Percentiles rank a stretch among this genome's conserved stretches.
Conservation (phyloP, 1,140 invertebrate species). For the Manduca sexta region DNA sequence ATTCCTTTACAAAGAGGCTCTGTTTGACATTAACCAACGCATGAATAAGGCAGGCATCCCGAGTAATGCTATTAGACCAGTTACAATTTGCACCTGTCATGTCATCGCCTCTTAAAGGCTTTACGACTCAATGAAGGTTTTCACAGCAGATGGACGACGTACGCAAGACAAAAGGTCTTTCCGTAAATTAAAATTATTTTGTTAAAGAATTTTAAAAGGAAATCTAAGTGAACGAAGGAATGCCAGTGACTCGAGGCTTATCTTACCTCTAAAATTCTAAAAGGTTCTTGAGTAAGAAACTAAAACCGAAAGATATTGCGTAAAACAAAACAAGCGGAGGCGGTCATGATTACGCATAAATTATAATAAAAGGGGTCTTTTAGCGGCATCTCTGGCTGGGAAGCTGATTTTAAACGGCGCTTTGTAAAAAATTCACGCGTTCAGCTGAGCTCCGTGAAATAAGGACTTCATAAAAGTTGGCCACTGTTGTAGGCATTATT, state of each 20-base stretch:
- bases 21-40: too few species aligned
- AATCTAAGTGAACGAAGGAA: too few species aligned
- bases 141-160: not conserved
- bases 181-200: too few species aligned
- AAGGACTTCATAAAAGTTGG: not conserved
- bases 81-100: slow-evolving; percentile 6
- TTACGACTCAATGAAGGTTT: not conserved
- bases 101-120: not conserved
- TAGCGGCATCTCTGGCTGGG: not conserved
- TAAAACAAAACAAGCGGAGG: slow-evolving; percentile 7
- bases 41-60: slow-evolving; percentile 11
- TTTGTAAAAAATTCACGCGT: not conserved
- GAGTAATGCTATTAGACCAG: slow-evolving; percentile 7
- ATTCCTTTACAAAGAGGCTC: too few species aligned
- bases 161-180: too few species aligned
- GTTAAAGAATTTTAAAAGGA: too few species aligned
- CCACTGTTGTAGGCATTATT: not conserved
- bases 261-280: not conserved
- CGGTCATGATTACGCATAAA: slow-evolving; percentile 19
- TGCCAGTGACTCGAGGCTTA: not conserved
- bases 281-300: not conserved
- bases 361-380: slow-evolving; percentile 6
- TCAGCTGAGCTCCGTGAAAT: not conserved
- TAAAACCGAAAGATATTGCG: too few species aligned
- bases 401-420: not conserved